Percentiles rank a stretch among this genome's conserved stretches.
Evolutionary conservation across 2,888 invertebrate species (phyloP).

Genomic region (Agrotis puta): DNA sequence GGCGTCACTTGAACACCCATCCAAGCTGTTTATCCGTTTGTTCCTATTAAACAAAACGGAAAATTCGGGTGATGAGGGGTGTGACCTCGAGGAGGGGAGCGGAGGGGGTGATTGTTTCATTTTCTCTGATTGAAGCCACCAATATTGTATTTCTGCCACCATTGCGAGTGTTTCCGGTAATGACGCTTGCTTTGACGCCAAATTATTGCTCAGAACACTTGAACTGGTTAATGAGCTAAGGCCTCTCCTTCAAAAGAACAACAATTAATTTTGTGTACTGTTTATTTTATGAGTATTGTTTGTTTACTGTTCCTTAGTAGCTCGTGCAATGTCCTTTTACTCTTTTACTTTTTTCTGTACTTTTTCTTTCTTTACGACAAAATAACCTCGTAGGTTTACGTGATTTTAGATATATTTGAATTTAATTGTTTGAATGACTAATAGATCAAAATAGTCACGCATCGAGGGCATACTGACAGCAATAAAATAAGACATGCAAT

Average conservation of each 20-base stretch:
- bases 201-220: conserved; percentile 13
- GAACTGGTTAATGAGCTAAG: conserved; percentile 3
- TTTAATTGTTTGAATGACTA: no score
- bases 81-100: conserved; percentile 22
- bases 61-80: conserved; percentile 49
- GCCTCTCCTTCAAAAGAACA: background rate
- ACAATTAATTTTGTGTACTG: background rate
- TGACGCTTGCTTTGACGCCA: conserved; percentile 33
- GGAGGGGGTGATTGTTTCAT: conserved; percentile 68
- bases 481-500: background rate
- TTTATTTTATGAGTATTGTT: no score
- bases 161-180: conserved; percentile 59
- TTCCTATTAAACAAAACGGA: conserved; percentile 60
- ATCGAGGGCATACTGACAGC: background rate
- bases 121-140: conserved; percentile 74
- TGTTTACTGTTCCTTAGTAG: background rate
- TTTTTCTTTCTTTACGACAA: no score
- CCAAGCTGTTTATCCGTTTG: conserved; percentile 59
- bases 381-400: no score
- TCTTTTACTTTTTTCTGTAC: no score
- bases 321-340: no score
- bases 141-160: conserved; percentile 76
- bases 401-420: no score
- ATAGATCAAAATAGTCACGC: background rate
- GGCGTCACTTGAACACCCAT: conserved; percentile 47